Conservation (phyloP, 2,888 invertebrate genomes). For the Morpho achilles region DNA sequence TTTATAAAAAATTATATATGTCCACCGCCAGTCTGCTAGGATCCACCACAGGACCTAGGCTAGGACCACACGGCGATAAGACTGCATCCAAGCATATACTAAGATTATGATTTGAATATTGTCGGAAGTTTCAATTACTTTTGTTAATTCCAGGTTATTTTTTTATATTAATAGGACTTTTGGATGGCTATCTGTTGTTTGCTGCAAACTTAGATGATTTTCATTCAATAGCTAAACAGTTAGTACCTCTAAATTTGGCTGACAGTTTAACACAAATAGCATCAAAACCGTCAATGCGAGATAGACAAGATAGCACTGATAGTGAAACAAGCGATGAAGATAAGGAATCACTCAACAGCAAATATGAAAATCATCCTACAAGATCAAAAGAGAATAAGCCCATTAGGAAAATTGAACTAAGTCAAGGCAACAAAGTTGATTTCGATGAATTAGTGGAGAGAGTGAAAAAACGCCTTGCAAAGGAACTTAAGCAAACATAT, state of each 20-base stretch:
- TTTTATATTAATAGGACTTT: slow-evolving; percentile 11
- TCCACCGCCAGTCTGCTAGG: too few relatives aligned
- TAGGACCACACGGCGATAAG: too few relatives aligned
- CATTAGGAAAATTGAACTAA: neutral
- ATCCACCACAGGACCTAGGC: too few relatives aligned
- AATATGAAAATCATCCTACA: neutral
- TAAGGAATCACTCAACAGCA: slow-evolving; percentile 1
- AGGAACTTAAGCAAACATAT: slow-evolving; percentile 15
- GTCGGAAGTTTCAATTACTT: neutral
- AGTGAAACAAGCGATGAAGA: neutral
- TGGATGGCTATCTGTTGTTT: slow-evolving; percentile 19
- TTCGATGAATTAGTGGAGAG: slow-evolving; percentile 24
- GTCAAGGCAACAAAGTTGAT: slow-evolving; percentile 6
- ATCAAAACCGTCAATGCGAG: neutral
- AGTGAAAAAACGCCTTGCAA: slow-evolving; percentile 19
- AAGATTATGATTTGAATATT: too few relatives aligned
- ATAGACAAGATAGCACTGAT: slow-evolving; percentile 1
- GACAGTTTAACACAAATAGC: slow-evolving; percentile 7
- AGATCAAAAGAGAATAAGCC: neutral
- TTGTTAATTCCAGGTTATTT: slow-evolving; percentile 17
- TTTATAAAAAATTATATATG: too few relatives aligned
- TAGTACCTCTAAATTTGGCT: slow-evolving; percentile 11
- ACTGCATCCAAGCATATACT: too few relatives aligned
- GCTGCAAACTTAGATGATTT: slow-evolving; percentile 24
- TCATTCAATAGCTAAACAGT: slow-evolving; percentile 17